Evolutionary conservation across 2,797 vertebrate genomes (phyloP).

Genomic region (Poliocrania exsul): DNA sequence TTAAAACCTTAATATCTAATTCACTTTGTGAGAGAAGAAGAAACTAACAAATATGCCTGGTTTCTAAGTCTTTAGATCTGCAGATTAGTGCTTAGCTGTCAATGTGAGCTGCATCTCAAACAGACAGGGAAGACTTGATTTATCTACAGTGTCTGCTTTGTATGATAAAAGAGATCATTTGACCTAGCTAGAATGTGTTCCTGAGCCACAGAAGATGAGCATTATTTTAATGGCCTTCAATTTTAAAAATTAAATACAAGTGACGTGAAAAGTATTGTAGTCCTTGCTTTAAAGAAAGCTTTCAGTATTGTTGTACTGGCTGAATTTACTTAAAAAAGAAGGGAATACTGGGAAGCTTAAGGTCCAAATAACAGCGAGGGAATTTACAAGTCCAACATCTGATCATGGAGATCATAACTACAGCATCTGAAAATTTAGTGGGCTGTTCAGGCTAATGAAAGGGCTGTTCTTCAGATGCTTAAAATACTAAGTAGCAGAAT

Average conservation of each 20-base stretch:
- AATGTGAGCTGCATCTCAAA: conserved; percentile 52
- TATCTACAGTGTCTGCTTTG: conserved; percentile 29
- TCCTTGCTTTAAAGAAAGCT: neutral
- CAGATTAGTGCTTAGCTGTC: conserved; percentile 24
- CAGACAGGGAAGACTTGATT: conserved; percentile 3
- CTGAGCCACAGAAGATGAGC: neutral
- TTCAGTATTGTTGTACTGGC: neutral
- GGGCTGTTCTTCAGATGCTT: neutral
- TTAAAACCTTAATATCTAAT: conserved; percentile 36
- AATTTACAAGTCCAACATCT: neutral
- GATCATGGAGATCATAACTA: neutral
- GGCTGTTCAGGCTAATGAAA: neutral
- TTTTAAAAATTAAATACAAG: neutral
- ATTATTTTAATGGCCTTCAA: conserved; percentile 34
- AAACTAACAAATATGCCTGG: neutral
- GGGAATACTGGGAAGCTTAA: neutral
- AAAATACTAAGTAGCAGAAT: neutral
- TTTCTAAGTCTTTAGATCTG: conserved; percentile 38
- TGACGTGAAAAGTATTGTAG: neutral
- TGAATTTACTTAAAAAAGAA: neutral
- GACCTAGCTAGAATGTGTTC: conserved; percentile 18
- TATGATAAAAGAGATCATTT: conserved; percentile 47
- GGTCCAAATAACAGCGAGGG: neutral
- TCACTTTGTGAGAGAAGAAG: conserved; percentile 17
- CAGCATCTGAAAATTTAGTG: neutral